Evolutionary conservation across 2,797 vertebrate genomes (phyloP), one percentile per base, ranked within the genome.

Genomic region (Spatula clypeata): DNA sequence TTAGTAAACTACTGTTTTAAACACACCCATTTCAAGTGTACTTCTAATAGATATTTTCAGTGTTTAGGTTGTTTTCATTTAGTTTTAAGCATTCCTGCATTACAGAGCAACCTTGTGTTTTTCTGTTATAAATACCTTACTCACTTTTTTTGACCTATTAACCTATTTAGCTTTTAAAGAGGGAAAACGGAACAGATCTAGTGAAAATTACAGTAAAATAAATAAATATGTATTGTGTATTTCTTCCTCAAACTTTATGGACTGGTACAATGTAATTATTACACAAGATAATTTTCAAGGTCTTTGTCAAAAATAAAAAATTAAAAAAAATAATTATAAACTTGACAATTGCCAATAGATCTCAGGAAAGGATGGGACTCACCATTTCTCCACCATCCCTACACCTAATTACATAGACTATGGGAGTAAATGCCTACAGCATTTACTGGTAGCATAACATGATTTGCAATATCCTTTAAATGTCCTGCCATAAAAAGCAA

Each of bases 181-280:
- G 26, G 6, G 62, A 38, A 94, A 86, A 86, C 24, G 9, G n/a
- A 94, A 53, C 29, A 11, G 13, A 72, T 65, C 42, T 55, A 83
- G 45, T 32, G 65, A 87, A 95, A 89, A 0, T 0, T 75, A 67
- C 4, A 36, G 23, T 96, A 66, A 49, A 36, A 55, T 87, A 75
- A 96, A 97, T 94, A 96, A 96, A 96, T 38, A 40, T 95, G 93
- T 96, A 91, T 81, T 95, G 76, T 94, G 74, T 51, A 57, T 94
- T 93, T 97, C 88, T 95, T 93, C 72, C 81, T 86, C 90, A 96
- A 84, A 94, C 27, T 91, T 96, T 81, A 94, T 88, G 73, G 92
- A 86, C 79, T 96, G 77, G 38, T 96, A 93, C 67, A 58, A 34
- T 94, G 51, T 95, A 96, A 96, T 97, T 95, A 95, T 69, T 58